Base-by-base conservation (phyloP, 2,888 invertebrate species). In the Protonemura montana region DNA sequence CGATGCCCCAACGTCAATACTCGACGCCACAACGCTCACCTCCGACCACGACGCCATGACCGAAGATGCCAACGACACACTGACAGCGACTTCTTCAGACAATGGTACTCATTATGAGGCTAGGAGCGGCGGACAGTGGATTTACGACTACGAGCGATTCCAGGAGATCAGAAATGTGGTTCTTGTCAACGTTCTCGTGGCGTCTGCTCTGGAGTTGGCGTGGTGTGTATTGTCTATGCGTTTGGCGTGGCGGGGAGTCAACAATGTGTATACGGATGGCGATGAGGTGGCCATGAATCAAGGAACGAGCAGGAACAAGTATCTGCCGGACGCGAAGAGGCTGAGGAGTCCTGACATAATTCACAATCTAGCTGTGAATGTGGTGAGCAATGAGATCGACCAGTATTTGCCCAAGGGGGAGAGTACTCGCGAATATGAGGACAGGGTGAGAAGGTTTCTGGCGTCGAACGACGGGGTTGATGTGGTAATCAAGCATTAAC, bases 151-250 rank as follows among this genome's bases (percentile, higher is more conserved):
- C 59, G 59, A 59, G 59, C 13, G 13, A 78, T 78, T 78, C 2
- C 26, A 26, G 78, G 81, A 81, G 30, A 81, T 85, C 16, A 82
- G 87, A n/a, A 85, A 78, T 25, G 92, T 94, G 0, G 87, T 94
- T 42, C 93, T 93, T 13, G 92, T 94, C 27, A 94, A 94, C 89
- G 93, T 95, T 81, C 89, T 94, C 76, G 93, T 94, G 27, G 93
- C 94, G 0, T 93, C 94, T 0, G 90, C 93, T 84, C 88, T 94
- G 26, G 94, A 94, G 89, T 88, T 93, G 0, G 90, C 94, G 0
- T 95, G 94, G 94, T 94, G 94, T 0, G 89, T 93, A 35, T 89
- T 95, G 26, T 94, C 94, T 82, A 90, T 93, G 0, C 94, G 93
- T 89, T 93, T 95, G 29, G 92, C 94, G 0, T 93, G 93, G 88